phyloP scores from a whole-genome alignment of 2,113 vertebrate genomes.

The Leucosticte australis region DNA sequence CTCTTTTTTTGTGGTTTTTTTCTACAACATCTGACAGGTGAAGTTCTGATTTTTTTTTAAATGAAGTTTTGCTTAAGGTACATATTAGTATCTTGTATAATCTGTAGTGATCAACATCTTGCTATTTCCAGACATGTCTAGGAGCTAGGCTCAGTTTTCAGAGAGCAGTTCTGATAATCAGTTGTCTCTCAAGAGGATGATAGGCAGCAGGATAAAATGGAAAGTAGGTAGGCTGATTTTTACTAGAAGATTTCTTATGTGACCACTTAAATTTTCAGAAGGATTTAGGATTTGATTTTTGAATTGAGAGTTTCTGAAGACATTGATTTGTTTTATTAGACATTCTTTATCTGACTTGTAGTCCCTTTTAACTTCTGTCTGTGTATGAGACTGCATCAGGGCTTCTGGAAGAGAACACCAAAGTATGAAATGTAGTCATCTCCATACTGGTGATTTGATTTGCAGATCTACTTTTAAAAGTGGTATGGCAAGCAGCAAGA shows the following conservation, averaged over 20 bases:
- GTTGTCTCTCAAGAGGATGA: not conserved
- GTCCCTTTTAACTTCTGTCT: not conserved
- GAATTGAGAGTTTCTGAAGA: not conserved
- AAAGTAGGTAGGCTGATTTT: not conserved
- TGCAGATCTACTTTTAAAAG: not conserved
- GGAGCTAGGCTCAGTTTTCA: not conserved
- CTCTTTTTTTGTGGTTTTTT: not conserved
- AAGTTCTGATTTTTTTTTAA: not conserved
- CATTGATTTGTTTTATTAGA: not conserved
- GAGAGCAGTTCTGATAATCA: not conserved
- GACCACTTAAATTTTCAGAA: not conserved
- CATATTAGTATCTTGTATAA: not conserved
- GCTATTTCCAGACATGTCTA: not conserved
- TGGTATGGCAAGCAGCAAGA: not conserved
- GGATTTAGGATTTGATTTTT: not conserved
- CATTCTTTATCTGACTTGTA: not conserved
- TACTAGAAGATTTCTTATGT: not conserved
- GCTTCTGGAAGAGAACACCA: not conserved
- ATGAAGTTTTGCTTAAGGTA: not conserved
- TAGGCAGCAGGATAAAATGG: not conserved
- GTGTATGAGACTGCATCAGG: not conserved
- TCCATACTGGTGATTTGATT: not conserved
- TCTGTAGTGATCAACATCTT: not conserved
- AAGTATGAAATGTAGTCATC: accelerated
- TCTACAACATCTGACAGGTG: not conserved